phyloP scores from a whole-genome alignment of 2,797 vertebrate species.

The Semaprochilodus insignis region DNA sequence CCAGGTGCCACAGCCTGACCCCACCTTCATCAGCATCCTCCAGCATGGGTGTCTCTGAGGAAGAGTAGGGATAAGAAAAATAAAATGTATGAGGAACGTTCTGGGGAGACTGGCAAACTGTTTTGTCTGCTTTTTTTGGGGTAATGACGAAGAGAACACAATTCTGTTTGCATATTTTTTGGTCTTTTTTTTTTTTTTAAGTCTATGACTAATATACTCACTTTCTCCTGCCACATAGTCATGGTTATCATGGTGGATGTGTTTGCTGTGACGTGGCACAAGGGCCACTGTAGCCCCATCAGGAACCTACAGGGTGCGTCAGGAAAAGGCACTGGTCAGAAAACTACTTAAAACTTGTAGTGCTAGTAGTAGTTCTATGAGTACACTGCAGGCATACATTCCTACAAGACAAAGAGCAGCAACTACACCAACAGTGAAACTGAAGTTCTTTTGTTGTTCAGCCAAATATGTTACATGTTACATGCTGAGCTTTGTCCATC shows the following conservation, averaged over 20 bases:
- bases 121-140: background rate
- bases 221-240: slow-evolving; percentile 96
- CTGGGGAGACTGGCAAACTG: background rate
- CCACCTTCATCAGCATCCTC: slow-evolving; percentile 98
- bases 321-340: background rate
- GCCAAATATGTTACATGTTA: too few relatives aligned
- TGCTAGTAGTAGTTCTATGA: too few relatives aligned
- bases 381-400: too few relatives aligned
- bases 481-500: too few relatives aligned
- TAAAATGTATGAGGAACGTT: background rate
- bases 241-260: slow-evolving; percentile 93
- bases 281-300: slow-evolving; percentile 94
- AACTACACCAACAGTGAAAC: too few relatives aligned
- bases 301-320: slow-evolving; percentile 82
- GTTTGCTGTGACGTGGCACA: slow-evolving; percentile 93
- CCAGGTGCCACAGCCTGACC: slow-evolving; percentile 94
- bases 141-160: background rate
- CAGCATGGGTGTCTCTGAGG: slow-evolving; percentile 94
- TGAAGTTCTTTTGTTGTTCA: background rate
- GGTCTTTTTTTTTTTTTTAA: too few relatives aligned
- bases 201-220: slow-evolving; percentile 79
- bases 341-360: background rate
- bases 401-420: too few relatives aligned
- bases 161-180: background rate
- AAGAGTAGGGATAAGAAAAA: background rate